Evolutionary conservation across 2,797 vertebrate species (phyloP).

Genomic region (Orestias chungarensis): DNA sequence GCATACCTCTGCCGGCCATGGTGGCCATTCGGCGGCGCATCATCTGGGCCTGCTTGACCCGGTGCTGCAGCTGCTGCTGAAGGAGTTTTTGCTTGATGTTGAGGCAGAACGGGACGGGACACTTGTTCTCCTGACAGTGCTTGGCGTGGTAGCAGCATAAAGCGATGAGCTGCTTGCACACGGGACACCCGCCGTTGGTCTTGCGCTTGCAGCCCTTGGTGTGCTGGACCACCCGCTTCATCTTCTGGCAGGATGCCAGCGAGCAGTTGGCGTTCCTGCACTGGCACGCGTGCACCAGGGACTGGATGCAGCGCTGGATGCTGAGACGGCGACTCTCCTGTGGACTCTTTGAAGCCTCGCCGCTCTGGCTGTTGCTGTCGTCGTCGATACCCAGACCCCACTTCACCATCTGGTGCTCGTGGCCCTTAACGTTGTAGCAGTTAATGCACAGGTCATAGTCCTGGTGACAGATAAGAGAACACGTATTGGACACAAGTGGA

Average conservation of each 20-base stretch:
- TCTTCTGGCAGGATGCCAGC: conserved; percentile 97
- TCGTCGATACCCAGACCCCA: conserved; percentile 98
- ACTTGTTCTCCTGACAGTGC: conserved; percentile 99
- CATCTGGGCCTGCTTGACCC: conserved; percentile 97
- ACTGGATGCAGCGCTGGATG: conserved; percentile 99
- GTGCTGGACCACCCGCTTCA: conserved; percentile 99
- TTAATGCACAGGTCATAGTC: conserved; percentile 98
- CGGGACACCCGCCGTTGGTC: conserved; percentile 97
- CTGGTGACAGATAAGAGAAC: conserved; percentile 66
- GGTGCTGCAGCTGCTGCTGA: conserved; percentile 98
- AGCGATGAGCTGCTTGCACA: conserved; percentile 99
- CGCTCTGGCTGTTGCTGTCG: conserved; percentile 89
- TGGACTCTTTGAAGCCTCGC: conserved; percentile 96
- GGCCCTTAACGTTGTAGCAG: conserved; percentile 96
- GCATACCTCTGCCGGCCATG: conserved; percentile 95
- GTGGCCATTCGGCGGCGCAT: conserved; percentile 98
- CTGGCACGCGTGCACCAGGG: conserved; percentile 96
- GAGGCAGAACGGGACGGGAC: conserved; percentile 98
- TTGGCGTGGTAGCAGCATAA: conserved; percentile 99
- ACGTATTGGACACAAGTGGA: background rate
- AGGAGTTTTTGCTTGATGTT: conserved; percentile 99
- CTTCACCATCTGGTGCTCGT: conserved; percentile 98
- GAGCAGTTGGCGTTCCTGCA: conserved; percentile 99
- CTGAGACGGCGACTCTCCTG: conserved; percentile 98
- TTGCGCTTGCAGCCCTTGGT: conserved; percentile 99